Evolutionary conservation across 2,797 vertebrate genomes (phyloP).

Genomic region (Astyanax mexicanus): DNA sequence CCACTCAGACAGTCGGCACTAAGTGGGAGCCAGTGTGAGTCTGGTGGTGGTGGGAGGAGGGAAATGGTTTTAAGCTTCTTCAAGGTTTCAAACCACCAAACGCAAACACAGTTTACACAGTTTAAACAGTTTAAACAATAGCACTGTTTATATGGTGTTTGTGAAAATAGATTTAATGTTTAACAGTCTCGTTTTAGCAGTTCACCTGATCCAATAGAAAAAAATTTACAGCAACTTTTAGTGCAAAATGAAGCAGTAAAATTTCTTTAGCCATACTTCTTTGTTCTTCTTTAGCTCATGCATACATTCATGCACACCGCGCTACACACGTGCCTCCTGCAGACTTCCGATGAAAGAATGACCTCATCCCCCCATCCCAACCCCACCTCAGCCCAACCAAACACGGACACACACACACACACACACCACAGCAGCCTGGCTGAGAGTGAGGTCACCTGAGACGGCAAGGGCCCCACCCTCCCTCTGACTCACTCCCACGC

Average conservation of each 20-base stretch:
- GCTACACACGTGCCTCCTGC: conserved; percentile 22
- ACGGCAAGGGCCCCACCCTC: conserved; percentile 40
- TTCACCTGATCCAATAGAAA: no score
- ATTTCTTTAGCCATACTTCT: no score
- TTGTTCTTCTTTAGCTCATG: no score
- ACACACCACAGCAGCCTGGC: conserved; percentile 52
- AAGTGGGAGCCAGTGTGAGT: conserved; percentile 27
- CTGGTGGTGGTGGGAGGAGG: conserved; percentile 17
- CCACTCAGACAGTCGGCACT: conserved; percentile 45
- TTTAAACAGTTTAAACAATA: background rate
- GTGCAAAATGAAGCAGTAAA: no score
- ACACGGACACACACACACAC: background rate
- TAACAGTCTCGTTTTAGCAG: no score
- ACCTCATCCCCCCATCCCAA: conserved; percentile 74
- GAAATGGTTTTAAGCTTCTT: conserved; percentile 17
- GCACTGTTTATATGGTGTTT: no score
- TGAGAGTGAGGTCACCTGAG: conserved; percentile 64
- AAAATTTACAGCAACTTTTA: no score
- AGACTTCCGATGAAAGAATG: conserved; percentile 65
- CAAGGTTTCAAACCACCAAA: conserved; percentile 22
- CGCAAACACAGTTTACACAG: conserved; percentile 14
- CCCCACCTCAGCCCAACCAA: conserved; percentile 26
- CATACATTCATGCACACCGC: conserved; percentile 44
- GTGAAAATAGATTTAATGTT: no score
- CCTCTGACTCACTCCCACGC: conserved; percentile 52